These are phyloP conservation scores for Heteronetta atricapilla DNA, from an alignment of 2,113 vertebrate species.

Conservation along the genomic window DNA sequence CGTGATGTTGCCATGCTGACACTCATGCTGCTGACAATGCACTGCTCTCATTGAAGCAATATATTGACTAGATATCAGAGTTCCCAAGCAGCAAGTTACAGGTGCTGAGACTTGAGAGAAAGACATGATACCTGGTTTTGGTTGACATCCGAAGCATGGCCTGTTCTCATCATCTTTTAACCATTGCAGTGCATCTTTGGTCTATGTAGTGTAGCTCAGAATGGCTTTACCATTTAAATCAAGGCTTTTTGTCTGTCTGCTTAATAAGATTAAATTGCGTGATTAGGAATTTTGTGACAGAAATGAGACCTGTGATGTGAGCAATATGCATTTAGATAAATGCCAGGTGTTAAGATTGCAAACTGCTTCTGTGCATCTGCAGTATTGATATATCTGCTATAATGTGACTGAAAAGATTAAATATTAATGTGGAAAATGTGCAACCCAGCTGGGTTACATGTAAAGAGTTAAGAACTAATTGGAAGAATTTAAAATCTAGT, in stretches of 20 bases:
- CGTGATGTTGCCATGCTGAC: slow-evolving; percentile 71
- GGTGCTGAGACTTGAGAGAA: background rate
- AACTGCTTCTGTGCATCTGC: background rate
- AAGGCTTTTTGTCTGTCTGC: background rate
- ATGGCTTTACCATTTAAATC: background rate
- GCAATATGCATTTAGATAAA: background rate
- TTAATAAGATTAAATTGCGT: background rate
- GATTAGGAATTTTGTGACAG: background rate
- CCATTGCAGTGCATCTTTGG: background rate
- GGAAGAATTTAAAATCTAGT: background rate
- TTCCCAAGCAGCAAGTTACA: background rate
- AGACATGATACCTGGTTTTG: background rate
- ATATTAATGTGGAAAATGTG: background rate
- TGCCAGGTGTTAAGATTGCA: background rate
- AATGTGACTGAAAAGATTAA: background rate
- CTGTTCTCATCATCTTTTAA: background rate
- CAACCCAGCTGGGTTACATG: background rate
- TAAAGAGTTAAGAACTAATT: background rate
- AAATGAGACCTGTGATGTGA: background rate
- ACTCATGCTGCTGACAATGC: slow-evolving; percentile 74
- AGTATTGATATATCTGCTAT: background rate
- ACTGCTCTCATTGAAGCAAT: slow-evolving; percentile 23
- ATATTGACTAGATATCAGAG: background rate
- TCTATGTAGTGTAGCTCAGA: background rate
- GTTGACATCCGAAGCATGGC: background rate